These are phyloP conservation scores for Platerodrilus igneus DNA, from an alignment of 2,888 invertebrate genomes.

Conservation along the genomic window DNA sequence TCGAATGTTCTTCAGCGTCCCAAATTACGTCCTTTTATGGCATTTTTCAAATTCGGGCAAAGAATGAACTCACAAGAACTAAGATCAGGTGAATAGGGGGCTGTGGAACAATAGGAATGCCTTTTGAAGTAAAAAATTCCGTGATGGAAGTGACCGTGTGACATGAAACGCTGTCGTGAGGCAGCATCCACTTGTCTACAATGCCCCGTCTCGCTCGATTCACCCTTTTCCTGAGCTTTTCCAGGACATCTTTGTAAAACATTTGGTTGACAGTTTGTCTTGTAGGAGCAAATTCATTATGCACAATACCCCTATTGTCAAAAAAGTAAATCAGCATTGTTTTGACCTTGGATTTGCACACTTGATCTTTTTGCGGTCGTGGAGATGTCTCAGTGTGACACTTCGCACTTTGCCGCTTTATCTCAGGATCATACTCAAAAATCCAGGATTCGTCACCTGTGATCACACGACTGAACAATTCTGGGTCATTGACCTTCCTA, in stretches of 20 bases:
- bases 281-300: too few species aligned
- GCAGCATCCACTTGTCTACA: conserved; percentile 1
- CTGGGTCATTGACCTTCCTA: not conserved
- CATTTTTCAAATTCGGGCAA: too few species aligned
- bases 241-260: conserved; percentile 1
- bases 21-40: too few species aligned
- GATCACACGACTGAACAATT: not conserved
- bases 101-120: too few species aligned
- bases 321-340: conserved; percentile 3
- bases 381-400: too few species aligned
- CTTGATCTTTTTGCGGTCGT: conserved; percentile 1
- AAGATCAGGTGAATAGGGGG: too few species aligned
- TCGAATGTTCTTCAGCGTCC: not conserved
- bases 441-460: conserved; percentile 1
- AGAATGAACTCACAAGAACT: too few species aligned
- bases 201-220: too few species aligned
- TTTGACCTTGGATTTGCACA: too few species aligned
- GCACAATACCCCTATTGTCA: not conserved
- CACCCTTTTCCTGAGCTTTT: not conserved
- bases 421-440: not conserved
- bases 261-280: not conserved
- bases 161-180: not conserved
- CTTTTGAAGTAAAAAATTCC: not conserved
- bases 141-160: not conserved
- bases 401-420: not conserved